Conservation (phyloP, 2,888 invertebrate genomes). For the Agrochola lychnidis region DNA sequence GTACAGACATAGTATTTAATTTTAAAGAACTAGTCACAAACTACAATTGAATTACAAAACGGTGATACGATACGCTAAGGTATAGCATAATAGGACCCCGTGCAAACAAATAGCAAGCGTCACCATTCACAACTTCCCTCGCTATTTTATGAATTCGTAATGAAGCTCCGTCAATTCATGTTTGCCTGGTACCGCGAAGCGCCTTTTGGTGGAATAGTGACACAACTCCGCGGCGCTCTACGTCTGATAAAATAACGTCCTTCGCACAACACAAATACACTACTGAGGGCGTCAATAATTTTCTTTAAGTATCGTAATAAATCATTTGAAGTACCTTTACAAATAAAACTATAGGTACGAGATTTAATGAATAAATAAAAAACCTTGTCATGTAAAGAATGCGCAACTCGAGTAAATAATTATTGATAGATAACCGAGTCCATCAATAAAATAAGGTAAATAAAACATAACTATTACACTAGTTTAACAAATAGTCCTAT, state of each 20-base stretch:
- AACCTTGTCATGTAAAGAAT: neutral
- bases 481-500: neutral
- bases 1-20: neutral
- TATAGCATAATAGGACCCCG: constrained; percentile 24
- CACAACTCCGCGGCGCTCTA: constrained; percentile 46
- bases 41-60: neutral
- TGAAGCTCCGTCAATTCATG: constrained; percentile 34
- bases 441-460: neutral
- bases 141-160: constrained; percentile 27
- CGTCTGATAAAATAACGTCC: neutral
- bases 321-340: neutral
- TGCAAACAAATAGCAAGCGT: constrained; percentile 10
- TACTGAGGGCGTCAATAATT: constrained; percentile 11
- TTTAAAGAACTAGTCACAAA: neutral
- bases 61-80: neutral
- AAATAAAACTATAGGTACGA: neutral
- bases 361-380: neutral
- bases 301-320: neutral
- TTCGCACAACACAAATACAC: neutral
- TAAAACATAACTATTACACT: neutral
- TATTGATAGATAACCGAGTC: too few relatives aligned
- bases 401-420: neutral
- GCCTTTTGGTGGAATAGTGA: constrained; percentile 66
- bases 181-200: constrained; percentile 60
- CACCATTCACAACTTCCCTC: constrained; percentile 4